Percentiles rank a stretch among this genome's conserved stretches.
Evolutionary conservation across 2,113 vertebrate species (phyloP).

Genomic region (Australoheros scitulus): DNA sequence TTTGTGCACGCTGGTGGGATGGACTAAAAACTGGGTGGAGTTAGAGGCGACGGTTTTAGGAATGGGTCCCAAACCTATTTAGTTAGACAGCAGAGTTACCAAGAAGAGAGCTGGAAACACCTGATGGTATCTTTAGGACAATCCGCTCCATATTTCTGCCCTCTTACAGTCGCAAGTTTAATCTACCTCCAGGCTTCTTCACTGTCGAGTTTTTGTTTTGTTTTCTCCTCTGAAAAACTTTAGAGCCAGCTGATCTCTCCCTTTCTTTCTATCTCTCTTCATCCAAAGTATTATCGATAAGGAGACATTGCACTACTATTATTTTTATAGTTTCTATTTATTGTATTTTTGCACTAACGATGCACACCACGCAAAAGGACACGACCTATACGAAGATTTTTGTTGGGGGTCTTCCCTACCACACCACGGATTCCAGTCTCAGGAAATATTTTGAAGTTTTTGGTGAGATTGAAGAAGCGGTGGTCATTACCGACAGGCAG

Average conservation of each 20-base stretch:
- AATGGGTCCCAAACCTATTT: slow-evolving; percentile 74
- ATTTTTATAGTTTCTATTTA: slow-evolving; percentile 49
- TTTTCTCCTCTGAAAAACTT: slow-evolving; percentile 44
- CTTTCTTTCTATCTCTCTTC: slow-evolving; percentile 22
- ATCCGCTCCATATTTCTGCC: slow-evolving; percentile 71
- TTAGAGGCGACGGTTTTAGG: slow-evolving; percentile 73
- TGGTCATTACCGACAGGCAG: slow-evolving; percentile 97
- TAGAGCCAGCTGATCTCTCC: slow-evolving; percentile 49
- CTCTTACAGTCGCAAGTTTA: slow-evolving; percentile 62
- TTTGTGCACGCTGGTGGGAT: slow-evolving; percentile 66
- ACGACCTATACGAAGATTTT: slow-evolving; percentile 99
- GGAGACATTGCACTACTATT: slow-evolving; percentile 77
- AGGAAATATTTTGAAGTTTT: slow-evolving; percentile 99
- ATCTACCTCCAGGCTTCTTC: slow-evolving; percentile 77
- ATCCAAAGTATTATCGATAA: slow-evolving; percentile 61
- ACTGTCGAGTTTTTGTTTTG: slow-evolving; percentile 45
- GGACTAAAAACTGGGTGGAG: slow-evolving; percentile 71
- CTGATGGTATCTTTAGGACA: slow-evolving; percentile 77
- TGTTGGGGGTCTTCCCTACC: slow-evolving; percentile 96
- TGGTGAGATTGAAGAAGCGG: slow-evolving; percentile 97
- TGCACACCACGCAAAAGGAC: slow-evolving; percentile 99
- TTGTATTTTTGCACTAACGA: slow-evolving; percentile 83
- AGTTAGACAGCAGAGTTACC: slow-evolving; percentile 77
- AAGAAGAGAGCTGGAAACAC: slow-evolving; percentile 77
- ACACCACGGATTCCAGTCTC: slow-evolving; percentile 97